Evolutionary conservation across 2,113 vertebrate species (phyloP), one percentile per base, ranked within the genome.

Genomic region (Glaucidium brasilianum): DNA sequence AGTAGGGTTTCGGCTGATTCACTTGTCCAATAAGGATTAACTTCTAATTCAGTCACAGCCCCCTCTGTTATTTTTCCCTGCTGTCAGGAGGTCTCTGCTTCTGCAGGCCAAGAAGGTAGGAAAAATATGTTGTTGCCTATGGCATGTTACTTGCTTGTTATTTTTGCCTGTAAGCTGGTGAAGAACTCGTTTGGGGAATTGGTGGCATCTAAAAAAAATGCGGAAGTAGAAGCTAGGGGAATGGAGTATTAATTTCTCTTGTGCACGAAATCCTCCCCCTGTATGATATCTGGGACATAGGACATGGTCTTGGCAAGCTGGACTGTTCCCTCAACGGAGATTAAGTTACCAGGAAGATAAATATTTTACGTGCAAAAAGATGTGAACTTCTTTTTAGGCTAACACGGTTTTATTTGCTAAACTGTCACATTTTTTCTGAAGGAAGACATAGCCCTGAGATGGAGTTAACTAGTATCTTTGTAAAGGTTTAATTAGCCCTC

Each of bases 401-500:
- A 90, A 60, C 12, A 15, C 14, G 32, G 27, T 63, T 92, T 73
- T 63, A 73, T 92, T 87, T 94, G 56, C 22, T 91, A 84, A 96
- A 84, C 77, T 84, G 13, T 91, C 92, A 78, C 1, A 0, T 92
- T 92, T 83, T 82, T 23, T 78, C 72, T 94, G 60, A 86, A 84
- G 72, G 69, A 86, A 94, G 83, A 56, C 47, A 59, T 43, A 58
- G 35, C 68, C 63, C 56, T 86, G 80, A 94, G 68, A 91, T 18
- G 29, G 73, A 92, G 47, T 43, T 43, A 43, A 78, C 80, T 89
- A 59, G 73, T 84, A 60, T 63, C 15, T 94, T 82, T 59, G 37
- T 47, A 55, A 47, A 59, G 29, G 32, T 87, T 96, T 96, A 91
- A 96, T 97, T 92, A 95, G 41, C 26, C 32, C 80, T 94, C 43